Evolutionary conservation across 2,797 vertebrate species (phyloP), one percentile per base, ranked within the genome.

Genomic region (Leucoraja ocellata): DNA sequence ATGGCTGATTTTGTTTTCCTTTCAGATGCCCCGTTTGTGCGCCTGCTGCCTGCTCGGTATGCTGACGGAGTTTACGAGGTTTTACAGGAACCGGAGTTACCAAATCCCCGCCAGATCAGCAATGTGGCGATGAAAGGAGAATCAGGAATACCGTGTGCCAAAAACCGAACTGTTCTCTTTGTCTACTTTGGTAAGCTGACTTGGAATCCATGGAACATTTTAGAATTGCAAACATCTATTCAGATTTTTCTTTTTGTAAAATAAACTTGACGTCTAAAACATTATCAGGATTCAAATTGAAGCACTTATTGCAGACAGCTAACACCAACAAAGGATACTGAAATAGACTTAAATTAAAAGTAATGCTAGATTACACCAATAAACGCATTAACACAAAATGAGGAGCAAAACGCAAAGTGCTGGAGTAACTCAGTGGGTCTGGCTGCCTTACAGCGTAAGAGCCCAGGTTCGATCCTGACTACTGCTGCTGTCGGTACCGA

Each of bases 91-190:
- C 98, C 98, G 0, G 93, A 1, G 0, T 95, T 98, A 81, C 99
- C 99, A 80, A 99, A 98, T 3, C 95, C 98, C 0, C 97, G 99
- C 81, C 32, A 0, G 3, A 96, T 99, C 93, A 99, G 99, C 95
- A 92, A 95, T 0, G 2, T 32, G 0, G 93, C 96, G 58, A 93
- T 95, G 0, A 83, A 13, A 0, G 99, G 98, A 0, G 91, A 94
- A 0, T 96, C 98, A 0, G 98, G 97, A 7, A 94, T 95, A 93
- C 95, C 97, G 1, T 98, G 98, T 0, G 1, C 0, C 4, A 95
- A 94, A 93, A 99, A 99, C 96, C 96, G 95, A 61, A 99, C 98
- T 0, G 98, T 98, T 71, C 96, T 99, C 63, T 97, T 97, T 0
- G 94, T 99, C 94, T 98, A 98, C 95, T 99, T 99, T 0, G 98